These are phyloP conservation scores for Peromyscus nudipes DNA, from an alignment of 2,797 vertebrate genomes.

Conservation along the genomic window DNA sequence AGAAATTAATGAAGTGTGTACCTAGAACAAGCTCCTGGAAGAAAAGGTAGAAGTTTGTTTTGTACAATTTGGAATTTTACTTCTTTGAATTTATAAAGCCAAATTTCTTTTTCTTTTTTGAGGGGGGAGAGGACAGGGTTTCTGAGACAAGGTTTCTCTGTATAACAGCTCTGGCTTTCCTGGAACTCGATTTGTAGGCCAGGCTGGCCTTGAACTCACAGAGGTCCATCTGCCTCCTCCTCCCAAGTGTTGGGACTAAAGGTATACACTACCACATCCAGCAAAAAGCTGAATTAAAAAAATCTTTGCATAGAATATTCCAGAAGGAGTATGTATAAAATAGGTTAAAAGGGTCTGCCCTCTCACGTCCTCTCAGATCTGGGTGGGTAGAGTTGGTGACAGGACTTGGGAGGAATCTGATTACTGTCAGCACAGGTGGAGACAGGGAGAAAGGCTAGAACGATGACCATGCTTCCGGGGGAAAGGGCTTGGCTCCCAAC, in stretches of 20 bases:
- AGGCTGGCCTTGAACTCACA: not conserved
- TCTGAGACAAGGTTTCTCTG: not conserved
- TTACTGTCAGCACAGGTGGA: not conserved
- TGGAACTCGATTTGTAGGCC: not conserved
- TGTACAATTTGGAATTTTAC: constrained; percentile 42
- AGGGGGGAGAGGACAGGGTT: not conserved
- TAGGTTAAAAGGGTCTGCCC: not conserved
- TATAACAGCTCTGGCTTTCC: not conserved
- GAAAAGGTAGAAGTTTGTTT: not conserved
- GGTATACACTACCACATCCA: not conserved
- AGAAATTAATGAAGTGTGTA: not conserved
- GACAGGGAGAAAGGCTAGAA: not conserved
- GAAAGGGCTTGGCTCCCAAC: not conserved
- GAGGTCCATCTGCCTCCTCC: not conserved
- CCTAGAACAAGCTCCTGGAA: not conserved
- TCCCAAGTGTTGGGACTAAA: not conserved
- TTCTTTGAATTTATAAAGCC: constrained; percentile 40
- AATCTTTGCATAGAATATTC: not conserved
- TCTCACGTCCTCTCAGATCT: not conserved
- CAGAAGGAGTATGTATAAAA: not conserved
- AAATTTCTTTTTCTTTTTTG: not conserved
- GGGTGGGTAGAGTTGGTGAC: not conserved
- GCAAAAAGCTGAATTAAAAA: constrained; percentile 33
- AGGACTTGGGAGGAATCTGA: not conserved
- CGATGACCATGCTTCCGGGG: not conserved